A percentile compares a stretch with the other conserved stretches of the same genome.
These are phyloP conservation scores for Liparis tanakae DNA, from an alignment of 2,797 vertebrate species.

Conservation along the genomic window DNA sequence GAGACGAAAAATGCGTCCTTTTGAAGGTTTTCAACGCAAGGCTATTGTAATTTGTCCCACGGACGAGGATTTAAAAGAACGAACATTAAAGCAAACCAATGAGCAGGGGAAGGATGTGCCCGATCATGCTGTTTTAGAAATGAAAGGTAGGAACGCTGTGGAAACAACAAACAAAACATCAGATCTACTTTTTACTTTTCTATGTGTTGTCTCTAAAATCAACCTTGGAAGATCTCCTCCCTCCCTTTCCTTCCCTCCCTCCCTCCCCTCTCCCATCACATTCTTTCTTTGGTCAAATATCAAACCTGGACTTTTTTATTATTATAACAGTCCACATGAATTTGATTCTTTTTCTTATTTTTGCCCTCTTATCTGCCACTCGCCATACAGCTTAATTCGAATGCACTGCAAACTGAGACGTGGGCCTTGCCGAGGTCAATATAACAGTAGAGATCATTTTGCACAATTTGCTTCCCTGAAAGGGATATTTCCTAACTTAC, in stretches of 20 bases:
- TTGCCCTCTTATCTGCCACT: constrained; percentile 64
- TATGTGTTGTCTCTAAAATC: constrained; percentile 79
- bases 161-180: constrained; percentile 77
- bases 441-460: constrained; percentile 10
- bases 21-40: constrained; percentile 97
- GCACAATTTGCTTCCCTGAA: constrained; percentile 38
- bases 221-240: constrained; percentile 78
- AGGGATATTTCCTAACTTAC: constrained; percentile 44
- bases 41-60: constrained; percentile 97
- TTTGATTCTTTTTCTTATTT: constrained; percentile 63
- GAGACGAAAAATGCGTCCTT: constrained; percentile 98
- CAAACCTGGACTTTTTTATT: constrained; percentile 73
- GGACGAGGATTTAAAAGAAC: constrained; percentile 93
- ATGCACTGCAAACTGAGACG: constrained; percentile 78
- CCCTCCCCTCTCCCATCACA: constrained; percentile 60
- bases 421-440: constrained; percentile 7
- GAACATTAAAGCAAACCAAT: constrained; percentile 93
- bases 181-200: constrained; percentile 85
- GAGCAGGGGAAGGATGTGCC: constrained; percentile 98
- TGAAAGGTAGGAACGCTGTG: constrained; percentile 95
- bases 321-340: constrained; percentile 62
- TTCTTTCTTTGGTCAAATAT: constrained; percentile 71
- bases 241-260: constrained; percentile 40
- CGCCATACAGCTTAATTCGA: constrained; percentile 61
- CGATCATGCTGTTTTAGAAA: constrained; percentile 96